Evolutionary conservation across 2,113 vertebrate species (phyloP), one percentile per base, ranked within the genome.

Genomic region (Irena cyanogastra): DNA sequence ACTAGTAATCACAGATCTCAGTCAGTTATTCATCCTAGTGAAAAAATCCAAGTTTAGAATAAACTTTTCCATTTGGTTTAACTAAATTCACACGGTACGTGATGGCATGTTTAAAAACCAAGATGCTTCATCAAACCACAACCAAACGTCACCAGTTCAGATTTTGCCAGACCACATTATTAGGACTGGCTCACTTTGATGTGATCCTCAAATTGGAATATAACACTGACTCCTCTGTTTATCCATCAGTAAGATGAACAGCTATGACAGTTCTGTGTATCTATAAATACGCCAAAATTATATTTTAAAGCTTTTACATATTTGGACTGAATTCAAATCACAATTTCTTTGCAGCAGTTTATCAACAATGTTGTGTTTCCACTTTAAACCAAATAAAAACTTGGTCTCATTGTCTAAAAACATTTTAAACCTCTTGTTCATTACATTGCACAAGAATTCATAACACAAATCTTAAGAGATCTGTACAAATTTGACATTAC

Each of bases 401-500:
- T 71, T 26, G 30, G 52, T 81, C 64, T 83, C 49, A 9, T 56
- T 87, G 56, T 82, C 60, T 87, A 84, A 95, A 87, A 79, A 28
- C 6, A 57, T 75, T 89, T 79, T 41, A 89, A 92, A 87, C 24
- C 69, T 81, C 57, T 75, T 71, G 35, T 72, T 94, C 77, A 42
- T 70, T 68, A 89, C n/a, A 65, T 8, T 84, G 83, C 41, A 71
- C 56, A 95, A 57, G 63, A 94, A 91, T 79, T 84, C 81, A n/a
- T 63, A 90, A 87, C 49, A 92, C 39, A 87, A 87, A 75, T 64
- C 89, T 84, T 87, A 42, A 64, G 94, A 91, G 92, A 93, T 57
- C 72, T 75, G 69, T 52, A 87, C 83, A 94, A 89, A 95, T 92
- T 87, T 89, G 91, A 84, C 69, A 89, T 45, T 63, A 87, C 89